Conservation (phyloP, 2,113 vertebrate genomes). For the Sprattus sprattus region DNA sequence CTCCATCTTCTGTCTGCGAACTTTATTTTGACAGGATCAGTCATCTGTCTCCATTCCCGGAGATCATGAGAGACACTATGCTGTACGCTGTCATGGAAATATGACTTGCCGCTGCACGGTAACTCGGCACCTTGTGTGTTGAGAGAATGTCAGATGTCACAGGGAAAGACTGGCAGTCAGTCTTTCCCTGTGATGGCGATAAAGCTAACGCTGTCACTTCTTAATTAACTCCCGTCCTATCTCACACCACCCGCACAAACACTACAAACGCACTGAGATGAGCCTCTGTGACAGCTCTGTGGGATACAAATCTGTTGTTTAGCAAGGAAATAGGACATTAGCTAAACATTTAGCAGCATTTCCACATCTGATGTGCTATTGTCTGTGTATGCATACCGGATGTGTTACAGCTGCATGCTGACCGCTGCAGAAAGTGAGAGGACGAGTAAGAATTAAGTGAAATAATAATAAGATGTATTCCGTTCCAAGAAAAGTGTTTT, state of each 20-base stretch:
- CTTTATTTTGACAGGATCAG: conserved; percentile 9
- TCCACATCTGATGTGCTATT: neutral
- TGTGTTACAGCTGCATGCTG: neutral
- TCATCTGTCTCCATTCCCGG: conserved; percentile 11
- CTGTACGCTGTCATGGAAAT: neutral
- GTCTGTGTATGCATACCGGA: neutral
- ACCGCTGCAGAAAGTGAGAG: neutral
- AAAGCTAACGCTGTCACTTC: conserved; percentile 22
- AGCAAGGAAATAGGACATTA: neutral
- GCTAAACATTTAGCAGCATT: neutral
- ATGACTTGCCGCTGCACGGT: neutral
- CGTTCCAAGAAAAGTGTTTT: too few relatives aligned
- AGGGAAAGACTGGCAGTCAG: conserved; percentile 15
- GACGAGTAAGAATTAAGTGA: too few relatives aligned
- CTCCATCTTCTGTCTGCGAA: neutral
- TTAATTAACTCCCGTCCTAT: conserved; percentile 23
- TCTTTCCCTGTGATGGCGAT: conserved; percentile 3
- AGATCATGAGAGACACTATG: conserved; percentile 20
- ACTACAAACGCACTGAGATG: neutral
- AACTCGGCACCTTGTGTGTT: neutral
- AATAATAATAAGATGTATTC: too few relatives aligned
- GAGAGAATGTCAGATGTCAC: conserved; percentile 32
- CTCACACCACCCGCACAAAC: neutral
- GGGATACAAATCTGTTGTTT: neutral
- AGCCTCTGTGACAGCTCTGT: neutral